These are phyloP conservation scores for Colossoma macropomum DNA, from an alignment of 2,113 vertebrate genomes.

Conservation along the genomic window DNA sequence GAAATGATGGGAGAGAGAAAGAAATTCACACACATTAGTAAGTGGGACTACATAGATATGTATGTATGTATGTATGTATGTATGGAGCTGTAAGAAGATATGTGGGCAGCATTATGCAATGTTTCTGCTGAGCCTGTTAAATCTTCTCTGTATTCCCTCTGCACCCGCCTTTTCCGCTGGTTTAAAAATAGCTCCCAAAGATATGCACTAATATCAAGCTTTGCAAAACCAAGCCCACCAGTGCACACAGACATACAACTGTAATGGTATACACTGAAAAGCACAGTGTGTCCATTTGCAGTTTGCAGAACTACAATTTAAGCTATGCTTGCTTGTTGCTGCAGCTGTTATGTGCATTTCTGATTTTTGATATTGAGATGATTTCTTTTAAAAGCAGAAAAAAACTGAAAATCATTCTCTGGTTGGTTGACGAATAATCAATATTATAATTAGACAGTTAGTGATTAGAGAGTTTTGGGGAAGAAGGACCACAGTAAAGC, in stretches of 20 bases:
- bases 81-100: not conserved
- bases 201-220: conserved; percentile 24
- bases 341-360: too few relatives aligned
- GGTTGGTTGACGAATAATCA: too few relatives aligned
- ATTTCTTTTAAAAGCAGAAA: too few relatives aligned
- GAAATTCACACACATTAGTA: not conserved
- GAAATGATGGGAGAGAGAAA: not conserved
- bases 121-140: conserved; percentile 30
- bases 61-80: not conserved
- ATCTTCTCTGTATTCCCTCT: conserved; percentile 5
- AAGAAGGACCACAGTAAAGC: too few relatives aligned
- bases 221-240: conserved; percentile 15
- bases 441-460: too few relatives aligned
- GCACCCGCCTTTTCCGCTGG: not conserved
- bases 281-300: not conserved
- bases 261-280: not conserved
- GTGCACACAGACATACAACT: conserved; percentile 4
- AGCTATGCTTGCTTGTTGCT: not conserved
- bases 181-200: conserved; percentile 48
- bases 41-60: not conserved
- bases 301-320: not conserved
- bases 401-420: too few relatives aligned
- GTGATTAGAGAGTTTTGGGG: too few relatives aligned
- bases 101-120: conserved; percentile 32
- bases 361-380: too few relatives aligned